A percentile compares a stretch with the other conserved stretches of the same genome.
Conservation (phyloP, 2,113 vertebrate species). For the Speoplatyrhinus poulsoni region DNA sequence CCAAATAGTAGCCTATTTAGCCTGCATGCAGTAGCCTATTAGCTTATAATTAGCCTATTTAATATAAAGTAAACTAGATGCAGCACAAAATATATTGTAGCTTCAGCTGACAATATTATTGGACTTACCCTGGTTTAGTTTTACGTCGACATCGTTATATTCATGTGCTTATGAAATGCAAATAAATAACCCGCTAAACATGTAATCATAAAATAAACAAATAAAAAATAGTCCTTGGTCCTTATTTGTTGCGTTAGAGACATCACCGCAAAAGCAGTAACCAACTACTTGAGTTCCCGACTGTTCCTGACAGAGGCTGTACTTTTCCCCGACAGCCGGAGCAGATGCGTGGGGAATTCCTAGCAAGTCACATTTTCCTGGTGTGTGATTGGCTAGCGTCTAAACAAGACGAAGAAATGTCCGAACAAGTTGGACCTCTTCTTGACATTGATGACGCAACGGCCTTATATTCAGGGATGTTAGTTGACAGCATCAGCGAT, state of each 20-base stretch:
- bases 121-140: constrained; percentile 43
- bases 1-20: too few relatives aligned
- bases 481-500: not conserved
- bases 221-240: constrained; percentile 15
- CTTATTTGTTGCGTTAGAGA: constrained; percentile 11
- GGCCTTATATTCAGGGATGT: not conserved
- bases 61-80: not conserved
- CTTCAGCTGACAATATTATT: not conserved
- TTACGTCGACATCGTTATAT: constrained; percentile 5
- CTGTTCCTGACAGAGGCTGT: constrained; percentile 62
- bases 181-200: constrained; percentile 14
- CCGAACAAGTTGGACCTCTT: not conserved
- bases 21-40: too few relatives aligned
- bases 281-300: constrained; percentile 34
- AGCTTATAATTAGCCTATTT: too few relatives aligned
- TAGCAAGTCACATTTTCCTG: constrained; percentile 80
- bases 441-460: not conserved
- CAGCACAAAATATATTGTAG: constrained; percentile 10
- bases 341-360: constrained; percentile 79
- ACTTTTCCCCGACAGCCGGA: constrained; percentile 61
- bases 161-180: not conserved
- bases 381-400: constrained; percentile 65
- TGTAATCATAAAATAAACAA: constrained; percentile 17
- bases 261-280: constrained; percentile 41
- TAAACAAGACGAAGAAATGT: not conserved